phyloP scores from a whole-genome alignment of 2,797 vertebrate species.

The Synaphobranchus kaupii region DNA sequence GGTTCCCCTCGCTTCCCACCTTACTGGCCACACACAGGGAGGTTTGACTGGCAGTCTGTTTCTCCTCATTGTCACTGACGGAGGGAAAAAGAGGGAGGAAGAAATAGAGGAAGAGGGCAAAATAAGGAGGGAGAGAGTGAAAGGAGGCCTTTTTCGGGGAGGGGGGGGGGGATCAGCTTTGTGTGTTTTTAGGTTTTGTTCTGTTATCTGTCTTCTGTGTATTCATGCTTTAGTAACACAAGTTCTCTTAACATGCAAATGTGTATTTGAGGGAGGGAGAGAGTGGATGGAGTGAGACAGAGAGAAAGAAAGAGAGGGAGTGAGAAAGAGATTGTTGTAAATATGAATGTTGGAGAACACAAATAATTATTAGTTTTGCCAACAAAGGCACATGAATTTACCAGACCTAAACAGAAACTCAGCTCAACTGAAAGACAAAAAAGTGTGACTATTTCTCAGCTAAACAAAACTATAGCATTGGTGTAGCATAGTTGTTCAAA shows the following conservation, averaged over 20 bases:
- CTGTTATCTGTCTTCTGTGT: not conserved
- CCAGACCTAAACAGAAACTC: not conserved
- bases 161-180: constrained; percentile 6
- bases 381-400: not conserved
- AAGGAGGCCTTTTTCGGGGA: not conserved
- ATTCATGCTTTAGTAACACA: not conserved
- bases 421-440: not conserved
- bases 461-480: not conserved
- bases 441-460: not conserved
- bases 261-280: not conserved
- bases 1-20: constrained; percentile 80
- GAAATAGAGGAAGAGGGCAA: not conserved
- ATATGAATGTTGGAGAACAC: not conserved
- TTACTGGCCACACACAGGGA: constrained; percentile 88
- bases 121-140: constrained; percentile 1
- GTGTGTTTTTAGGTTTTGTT: not conserved
- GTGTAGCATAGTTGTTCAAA: too few relatives aligned
- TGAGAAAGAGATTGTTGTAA: not conserved
- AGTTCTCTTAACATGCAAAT: constrained; percentile 9
- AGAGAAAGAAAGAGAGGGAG: constrained; percentile 9
- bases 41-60: constrained; percentile 82
- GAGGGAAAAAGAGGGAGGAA: constrained; percentile 6
- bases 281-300: not conserved
- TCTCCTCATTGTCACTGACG: constrained; percentile 86
- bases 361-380: not conserved